Base-by-base conservation (phyloP, 2,888 invertebrate genomes). In the Netelia virgata region DNA sequence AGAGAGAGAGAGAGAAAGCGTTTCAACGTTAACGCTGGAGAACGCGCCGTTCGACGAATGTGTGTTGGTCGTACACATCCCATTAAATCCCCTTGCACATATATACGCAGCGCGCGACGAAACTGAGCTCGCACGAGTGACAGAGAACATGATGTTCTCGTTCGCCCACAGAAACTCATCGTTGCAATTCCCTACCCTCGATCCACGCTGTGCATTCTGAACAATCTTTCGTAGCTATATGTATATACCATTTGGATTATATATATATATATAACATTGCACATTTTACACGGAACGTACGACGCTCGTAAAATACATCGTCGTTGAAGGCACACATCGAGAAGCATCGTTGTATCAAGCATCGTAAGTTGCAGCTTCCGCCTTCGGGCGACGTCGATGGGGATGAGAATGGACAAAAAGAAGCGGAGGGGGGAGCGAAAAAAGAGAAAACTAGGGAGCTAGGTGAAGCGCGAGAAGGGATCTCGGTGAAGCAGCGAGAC, bases 311-410 rank as follows among this genome's bases (percentile, higher is more conserved):
- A 79, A 79, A 82, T 74, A 64, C 70, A 74, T 16, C 18, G 75
- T 23, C 66, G 83, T 80, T 80, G 82, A 74, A 84, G 87, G 83
- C 88, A 89, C 88, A 89, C 88, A 88, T 90, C 89, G 86, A 87
- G 84, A 85, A 82, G 84, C 89, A 83, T 86, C 88, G 88, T 86
- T 68, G 87, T 88, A 89, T 89, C 88, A 87, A 87, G 89, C 89
- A 90, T 90, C 91, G 88, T 89, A 89, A 91, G 90, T 91, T 83
- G 88, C 88, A 88, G 77, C 81, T 81, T 84, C 84, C 81, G 77
- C 69, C 77, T 81, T 77, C 84, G 70, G 83, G 83, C 79, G 75
- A 57, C 47, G 47, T 64, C 41, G 41, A 68, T 20, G 68, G 66
- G 83, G 75, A 64, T 50, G 66, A 72, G 68, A 53, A 70, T 16